Conservation (phyloP, 2,797 vertebrate genomes). For the Kryptopterus vitreolus region DNA sequence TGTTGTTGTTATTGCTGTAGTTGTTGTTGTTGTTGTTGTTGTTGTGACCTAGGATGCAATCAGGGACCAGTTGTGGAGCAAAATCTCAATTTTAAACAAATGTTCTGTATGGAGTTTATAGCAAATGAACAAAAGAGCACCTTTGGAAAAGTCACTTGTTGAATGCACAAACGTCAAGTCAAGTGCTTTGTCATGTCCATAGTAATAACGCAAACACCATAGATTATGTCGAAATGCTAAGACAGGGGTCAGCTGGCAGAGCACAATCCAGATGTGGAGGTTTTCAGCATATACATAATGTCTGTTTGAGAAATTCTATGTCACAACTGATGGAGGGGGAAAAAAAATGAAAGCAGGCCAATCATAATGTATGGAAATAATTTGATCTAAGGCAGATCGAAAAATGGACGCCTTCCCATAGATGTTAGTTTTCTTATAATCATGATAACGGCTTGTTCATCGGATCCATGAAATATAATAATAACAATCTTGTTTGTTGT, state of each 20-base stretch:
- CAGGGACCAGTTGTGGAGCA: slow-evolving; percentile 6
- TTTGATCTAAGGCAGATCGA: not conserved
- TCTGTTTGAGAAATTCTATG: not conserved
- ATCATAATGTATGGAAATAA: not conserved
- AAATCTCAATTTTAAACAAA: not conserved
- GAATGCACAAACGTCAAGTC: not conserved
- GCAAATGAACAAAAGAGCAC: not conserved
- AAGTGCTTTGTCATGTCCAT: not conserved
- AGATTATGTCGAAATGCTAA: not conserved
- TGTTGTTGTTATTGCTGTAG: slow-evolving; percentile 3
- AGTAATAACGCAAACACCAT: not conserved
- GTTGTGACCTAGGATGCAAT: slow-evolving; percentile 17
- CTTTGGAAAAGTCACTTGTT: not conserved
- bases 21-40: not conserved
- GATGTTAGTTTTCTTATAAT: not conserved
- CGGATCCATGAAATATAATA: no score
- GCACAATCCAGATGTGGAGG: not conserved
- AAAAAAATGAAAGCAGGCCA: not conserved
- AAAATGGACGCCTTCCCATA: not conserved
- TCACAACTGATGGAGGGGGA: not conserved
- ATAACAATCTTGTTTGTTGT: no score
- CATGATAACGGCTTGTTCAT: no score
- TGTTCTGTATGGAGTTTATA: not conserved
- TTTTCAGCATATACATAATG: not conserved
- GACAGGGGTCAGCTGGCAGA: slow-evolving; percentile 8